A percentile compares a stretch with the other conserved stretches of the same genome.
These are phyloP conservation scores for Phrynocephalus vlangalii DNA, from an alignment of 2,797 vertebrate genomes.

Conservation along the genomic window DNA sequence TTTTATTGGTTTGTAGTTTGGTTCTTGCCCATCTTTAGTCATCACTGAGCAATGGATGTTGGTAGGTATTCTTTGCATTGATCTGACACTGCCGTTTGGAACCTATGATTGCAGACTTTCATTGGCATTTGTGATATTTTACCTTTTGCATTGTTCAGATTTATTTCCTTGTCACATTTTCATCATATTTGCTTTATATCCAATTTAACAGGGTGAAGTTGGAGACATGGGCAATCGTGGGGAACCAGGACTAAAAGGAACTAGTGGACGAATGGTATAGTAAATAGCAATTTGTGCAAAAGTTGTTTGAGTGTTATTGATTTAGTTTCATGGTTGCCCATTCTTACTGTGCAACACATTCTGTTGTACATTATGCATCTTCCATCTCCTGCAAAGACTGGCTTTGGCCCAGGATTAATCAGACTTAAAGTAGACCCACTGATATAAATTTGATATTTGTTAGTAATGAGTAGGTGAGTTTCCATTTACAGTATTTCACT, in stretches of 20 bases:
- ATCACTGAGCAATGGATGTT: not conserved
- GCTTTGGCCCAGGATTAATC: not conserved
- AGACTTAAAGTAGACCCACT: not conserved
- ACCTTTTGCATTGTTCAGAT: not conserved
- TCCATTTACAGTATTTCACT: not conserved
- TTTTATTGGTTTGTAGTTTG: too few species aligned
- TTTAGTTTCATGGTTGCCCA: not conserved
- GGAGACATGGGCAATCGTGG: slow-evolving; percentile 70
- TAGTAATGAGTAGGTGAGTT: not conserved
- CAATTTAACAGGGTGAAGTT: slow-evolving; percentile 63
- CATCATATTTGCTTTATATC: slow-evolving; percentile 19
- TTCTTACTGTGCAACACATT: not conserved
- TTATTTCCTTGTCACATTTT: slow-evolving; percentile 18
- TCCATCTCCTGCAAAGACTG: not conserved
- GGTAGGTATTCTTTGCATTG: not conserved
- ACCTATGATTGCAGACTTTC: not conserved
- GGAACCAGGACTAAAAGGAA: slow-evolving; percentile 70
- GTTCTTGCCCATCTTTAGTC: too few species aligned
- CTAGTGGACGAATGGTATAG: slow-evolving; percentile 65
- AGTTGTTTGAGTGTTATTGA: not conserved
- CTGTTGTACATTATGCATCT: not conserved
- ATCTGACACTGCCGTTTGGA: not conserved
- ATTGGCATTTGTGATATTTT: not conserved
- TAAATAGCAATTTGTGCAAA: slow-evolving; percentile 3
- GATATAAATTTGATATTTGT: not conserved